Conservation (phyloP, 2,888 invertebrate genomes). For the Itoplectis maculator region DNA sequence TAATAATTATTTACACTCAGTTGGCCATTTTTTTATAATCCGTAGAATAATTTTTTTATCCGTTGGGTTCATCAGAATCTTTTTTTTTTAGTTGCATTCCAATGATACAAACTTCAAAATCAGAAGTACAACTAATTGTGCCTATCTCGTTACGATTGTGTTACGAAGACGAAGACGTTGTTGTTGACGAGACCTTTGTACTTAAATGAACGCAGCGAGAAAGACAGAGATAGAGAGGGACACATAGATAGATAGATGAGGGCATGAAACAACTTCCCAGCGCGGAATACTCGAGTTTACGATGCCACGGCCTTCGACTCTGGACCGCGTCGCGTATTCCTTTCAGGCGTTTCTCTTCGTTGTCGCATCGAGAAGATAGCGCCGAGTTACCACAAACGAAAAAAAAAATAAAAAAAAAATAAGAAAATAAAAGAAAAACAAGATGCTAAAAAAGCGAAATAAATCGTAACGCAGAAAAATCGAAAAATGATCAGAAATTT, state of each 20-base stretch:
- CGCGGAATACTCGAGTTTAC: slow-evolving; percentile 49
- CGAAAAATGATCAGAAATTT: neutral
- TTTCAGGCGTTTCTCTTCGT: slow-evolving; percentile 41
- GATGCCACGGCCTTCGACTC: slow-evolving; percentile 58
- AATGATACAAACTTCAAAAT: too few relatives aligned
- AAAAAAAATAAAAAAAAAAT: neutral
- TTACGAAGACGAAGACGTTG: neutral
- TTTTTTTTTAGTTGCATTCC: too few relatives aligned
- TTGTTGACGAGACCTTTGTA: slow-evolving; percentile 30
- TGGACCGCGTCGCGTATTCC: slow-evolving; percentile 49
- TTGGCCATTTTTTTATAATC: too few relatives aligned
- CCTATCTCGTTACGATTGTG: slow-evolving; percentile 16
- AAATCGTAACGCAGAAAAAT: neutral
- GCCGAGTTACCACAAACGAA: slow-evolving; percentile 4
- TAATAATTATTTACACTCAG: too few relatives aligned
- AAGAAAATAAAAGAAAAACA: neutral
- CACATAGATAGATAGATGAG: slow-evolving; percentile 13
- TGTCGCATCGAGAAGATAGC: slow-evolving; percentile 16
- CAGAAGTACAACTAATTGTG: slow-evolving; percentile 20
- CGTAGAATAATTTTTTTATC: too few relatives aligned
- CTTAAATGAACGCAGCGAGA: slow-evolving; percentile 4
- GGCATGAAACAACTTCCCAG: slow-evolving; percentile 32
- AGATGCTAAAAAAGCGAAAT: neutral
- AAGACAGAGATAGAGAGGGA: too few relatives aligned
- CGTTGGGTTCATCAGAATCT: too few relatives aligned